Evolutionary conservation across 2,797 vertebrate genomes (phyloP), one percentile per base, ranked within the genome.

Genomic region (Myotis vivesi): DNA sequence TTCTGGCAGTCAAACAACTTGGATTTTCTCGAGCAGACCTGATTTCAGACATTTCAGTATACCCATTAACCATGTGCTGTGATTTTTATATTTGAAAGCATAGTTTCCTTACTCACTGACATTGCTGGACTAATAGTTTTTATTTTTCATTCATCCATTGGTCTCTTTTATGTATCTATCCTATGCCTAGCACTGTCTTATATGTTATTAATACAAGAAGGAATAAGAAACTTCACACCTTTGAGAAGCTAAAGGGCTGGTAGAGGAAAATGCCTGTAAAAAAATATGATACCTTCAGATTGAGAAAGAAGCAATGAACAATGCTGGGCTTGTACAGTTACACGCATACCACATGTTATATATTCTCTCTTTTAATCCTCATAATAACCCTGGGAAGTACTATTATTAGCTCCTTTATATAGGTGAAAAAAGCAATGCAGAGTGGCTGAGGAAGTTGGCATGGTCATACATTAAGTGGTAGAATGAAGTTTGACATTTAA

Each of bases 51-150:
- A 49, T 23, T 95, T 41, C 55, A 73, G n/a, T 55, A 16, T 23
- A 80, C 36, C 25, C 23, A 66, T 89, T 77, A 88, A 85, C 53
- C 16, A 38, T 22, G 22, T 89, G 57, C 33, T 76, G 49, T 94
- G 25, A 49, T 83, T 97, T 88, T 95, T 94, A 86, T 84, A 84
- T 89, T 89, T 89, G 62, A 93, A 96, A 92, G 33, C 10, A 9
- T 76, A 17, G 16, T 91, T 95, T 89, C n/a, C 46, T 28, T 94
- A 72, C 49, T 66, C 53, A 23, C 72, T 84, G 41, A 36, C 13
- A 8, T 81, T 64, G 11, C 22, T 69, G 30, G 23, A 44, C 17
- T 71, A 44, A 46, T 36, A 62, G n/a, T 38, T 93, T 51, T 89
- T 91, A 33, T 64, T 91, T 85, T 92, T 85, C 28, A 57, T 53